phyloP scores from a whole-genome alignment of 2,113 vertebrate species.

The Cacatua alba region DNA sequence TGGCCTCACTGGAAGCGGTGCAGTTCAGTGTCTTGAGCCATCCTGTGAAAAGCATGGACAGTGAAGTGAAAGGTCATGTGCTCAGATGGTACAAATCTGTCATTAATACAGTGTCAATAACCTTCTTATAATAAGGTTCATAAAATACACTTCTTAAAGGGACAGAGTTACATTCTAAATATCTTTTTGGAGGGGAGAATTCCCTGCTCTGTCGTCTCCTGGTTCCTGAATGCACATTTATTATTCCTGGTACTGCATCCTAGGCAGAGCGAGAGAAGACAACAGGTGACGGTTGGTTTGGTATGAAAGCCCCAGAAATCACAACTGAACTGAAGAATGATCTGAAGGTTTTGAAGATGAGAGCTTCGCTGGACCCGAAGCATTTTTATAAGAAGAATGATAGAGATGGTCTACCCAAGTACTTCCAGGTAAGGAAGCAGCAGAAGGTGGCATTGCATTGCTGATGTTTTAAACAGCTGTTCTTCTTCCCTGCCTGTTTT shows the following conservation, averaged over 20 bases:
- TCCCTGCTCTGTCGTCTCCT: neutral
- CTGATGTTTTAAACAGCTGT: neutral
- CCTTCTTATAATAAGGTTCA: neutral
- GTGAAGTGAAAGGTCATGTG: neutral
- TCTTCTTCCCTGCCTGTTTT: neutral
- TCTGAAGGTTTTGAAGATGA: conserved; percentile 91
- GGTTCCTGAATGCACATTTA: neutral
- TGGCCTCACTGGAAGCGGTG: neutral
- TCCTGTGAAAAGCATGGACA: neutral
- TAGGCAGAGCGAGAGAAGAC: conserved; percentile 88
- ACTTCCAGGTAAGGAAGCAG: conserved; percentile 87
- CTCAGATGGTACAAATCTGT: neutral
- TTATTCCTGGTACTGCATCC: conserved; percentile 39
- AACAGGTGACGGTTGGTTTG: conserved; percentile 91
- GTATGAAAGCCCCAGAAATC: conserved; percentile 96
- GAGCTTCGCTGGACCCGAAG: conserved; percentile 90
- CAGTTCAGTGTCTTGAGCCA: neutral
- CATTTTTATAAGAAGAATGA: conserved; percentile 98
- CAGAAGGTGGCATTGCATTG: neutral
- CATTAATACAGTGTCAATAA: neutral
- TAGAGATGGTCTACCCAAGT: conserved; percentile 92
- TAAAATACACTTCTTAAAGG: neutral
- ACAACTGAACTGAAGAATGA: conserved; percentile 90
- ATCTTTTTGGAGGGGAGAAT: neutral
- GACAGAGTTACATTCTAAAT: neutral